Base-by-base conservation (phyloP, 2,113 vertebrate genomes). In the Phylloscopus trochilus region DNA sequence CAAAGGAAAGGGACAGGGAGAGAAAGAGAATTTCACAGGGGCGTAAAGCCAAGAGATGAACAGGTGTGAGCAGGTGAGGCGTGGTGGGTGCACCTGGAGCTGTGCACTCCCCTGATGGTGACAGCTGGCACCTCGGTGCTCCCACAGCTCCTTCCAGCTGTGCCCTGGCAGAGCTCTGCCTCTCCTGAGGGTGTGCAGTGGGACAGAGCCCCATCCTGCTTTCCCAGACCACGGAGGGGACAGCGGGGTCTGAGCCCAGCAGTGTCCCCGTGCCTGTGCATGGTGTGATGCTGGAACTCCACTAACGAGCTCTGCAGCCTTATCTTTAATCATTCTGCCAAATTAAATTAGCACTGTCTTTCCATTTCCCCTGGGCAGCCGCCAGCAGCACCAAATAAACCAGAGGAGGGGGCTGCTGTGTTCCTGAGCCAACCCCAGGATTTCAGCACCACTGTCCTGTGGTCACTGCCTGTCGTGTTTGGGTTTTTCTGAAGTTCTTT, bases 311-410 rank as follows among this genome's bases (percentile, higher is more conserved):
- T 87, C 87, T 96, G 91, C 97, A 87, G 87, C 89, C 96, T 97
- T 96, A 92, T 97, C 92, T 97, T 96, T 97, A 97, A 92, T 96
- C 94, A 94, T 93, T 55, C 95, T 89, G 95, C 90, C 95, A 97
- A 98, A 97, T 98, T 97, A 97, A 97, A 97, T 98, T 96, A 98
- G 95, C 89, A 30, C 91, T 83, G 96, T 95, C 97, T 96, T 93
- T 96, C 97, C 88, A 92, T 83, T 59, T 58, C 78, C 89, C 35
- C 64, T 4, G 35, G 94, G 79, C 97, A 95, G 56, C 43, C 87
- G 90, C 58, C 37, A 33, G 88, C 87, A 94, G 95, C 91, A 94
- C 77, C 85, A 72, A 81, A 73, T 41, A 90, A 95, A 72, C 63
- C 69, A 47, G 49, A 58, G 44, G 43, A 73, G 75, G 17, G 74